Evolutionary conservation across 2,113 vertebrate genomes (phyloP), one percentile per base, ranked within the genome.

Genomic region (Tapirus terrestris): DNA sequence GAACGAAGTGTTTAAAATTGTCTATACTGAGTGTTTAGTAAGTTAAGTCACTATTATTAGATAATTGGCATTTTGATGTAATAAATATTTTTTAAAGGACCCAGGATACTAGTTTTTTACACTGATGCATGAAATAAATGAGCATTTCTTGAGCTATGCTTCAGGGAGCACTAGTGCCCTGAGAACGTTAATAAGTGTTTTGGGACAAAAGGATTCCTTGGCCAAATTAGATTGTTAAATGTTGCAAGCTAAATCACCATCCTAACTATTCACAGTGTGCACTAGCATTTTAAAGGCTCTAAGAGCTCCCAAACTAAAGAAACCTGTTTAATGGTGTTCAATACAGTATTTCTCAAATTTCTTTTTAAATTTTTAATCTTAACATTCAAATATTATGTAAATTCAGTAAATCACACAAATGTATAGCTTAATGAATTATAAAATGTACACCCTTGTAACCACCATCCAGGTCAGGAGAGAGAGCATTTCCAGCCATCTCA

Each of bases 201-300:
- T 25, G 80, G 92, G 58, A 36, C 88, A 94, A 72, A 95, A 94
- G 27, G 3, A 39, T 80, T 88, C 60, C 27, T 97, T 87, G 67
- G 61, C 60, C 73, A 97, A 96, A 98, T 97, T 93, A 96, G 85
- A 86, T 94, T 96, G 93, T 91, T 97, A 96, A 97, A 96, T 97
- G 95, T 96, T 91, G 95, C 95, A 96, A 94, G 76, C 53, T 96
- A 95, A 96, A 96, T 94, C 61, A 93, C 80, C 10, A 16, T 87
- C 29, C 27, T 70, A 81, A 61, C 3, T 20, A 81, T 45, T 91
- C 33, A 76, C 39, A 82, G 25, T 89, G 53, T 90, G 48, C 33
- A 63, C 4, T 7, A 81, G 77, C n/a, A 73, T 73, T 91, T 93
- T 85, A 77, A 89, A 86, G 14, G 2, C 16, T 63, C 14, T 43